Evolutionary conservation across 2,113 vertebrate genomes (phyloP), one percentile per base, ranked within the genome.

Genomic region (Etheostoma cragini): DNA sequence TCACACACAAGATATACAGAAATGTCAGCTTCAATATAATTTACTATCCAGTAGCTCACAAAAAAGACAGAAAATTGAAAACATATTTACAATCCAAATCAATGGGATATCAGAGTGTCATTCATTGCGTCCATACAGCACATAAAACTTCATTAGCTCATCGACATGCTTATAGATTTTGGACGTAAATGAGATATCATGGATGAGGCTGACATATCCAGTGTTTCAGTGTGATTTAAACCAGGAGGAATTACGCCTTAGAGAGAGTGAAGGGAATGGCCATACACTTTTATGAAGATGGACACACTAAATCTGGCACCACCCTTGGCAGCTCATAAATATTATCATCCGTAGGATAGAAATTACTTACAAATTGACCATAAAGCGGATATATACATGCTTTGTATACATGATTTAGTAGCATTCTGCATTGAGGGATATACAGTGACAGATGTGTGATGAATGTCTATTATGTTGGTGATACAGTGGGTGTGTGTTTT

Each of bases 11-110:
- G 21, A 75, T 65, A 80, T 72, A 82, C 68, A 83, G 66, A 88
- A 87, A 88, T 88, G 93, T 93, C 92, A 91, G 81, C 73, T 89
- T 91, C 82, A 85, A 92, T 92, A 89, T 80, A 84, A 89, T 92
- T 91, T 87, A 89, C 84, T 75, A 83, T 87, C 65, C 65, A 74
- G 72, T 26, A 67, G 63, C 83, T 81, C 76, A 60, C 30, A 69
- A 85, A 78, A 81, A 57, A 81, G 87, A 85, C 75, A 68, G 83
- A 85, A 88, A 83, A 90, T 85, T 84, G 88, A 92, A 91, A 93
- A 90, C 82, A 90, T 92, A 92, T 93, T 94, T 88, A 89, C 84
- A 79, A 76, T 83, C 86, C 80, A 84, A 92, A 93, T 92, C 89
- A 91, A 87, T 80, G 72, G 47, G 58, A 80, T 92, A 90, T 89